Conservation (phyloP, 2,888 invertebrate species). For the Actias luna region DNA sequence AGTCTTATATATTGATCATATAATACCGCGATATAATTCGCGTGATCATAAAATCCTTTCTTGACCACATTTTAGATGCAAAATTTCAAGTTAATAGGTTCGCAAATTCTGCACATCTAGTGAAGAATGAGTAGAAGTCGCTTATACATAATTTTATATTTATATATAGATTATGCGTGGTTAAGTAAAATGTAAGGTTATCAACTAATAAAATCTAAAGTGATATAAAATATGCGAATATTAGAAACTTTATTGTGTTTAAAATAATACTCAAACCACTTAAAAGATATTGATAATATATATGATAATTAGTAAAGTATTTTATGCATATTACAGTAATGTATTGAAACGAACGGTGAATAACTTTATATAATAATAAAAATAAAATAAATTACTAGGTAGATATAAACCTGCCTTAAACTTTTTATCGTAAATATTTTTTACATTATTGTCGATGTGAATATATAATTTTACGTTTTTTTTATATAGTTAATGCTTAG, state of each 20-base stretch:
- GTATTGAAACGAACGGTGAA: neutral
- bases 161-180: neutral
- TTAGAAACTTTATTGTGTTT: neutral
- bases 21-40: no score
- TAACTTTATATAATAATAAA: neutral
- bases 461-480: neutral
- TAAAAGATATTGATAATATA: neutral
- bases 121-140: no score
- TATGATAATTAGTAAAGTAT: neutral
- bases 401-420: neutral
- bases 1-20: no score
- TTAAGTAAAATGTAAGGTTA: neutral
- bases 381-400: neutral
- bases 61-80: no score
- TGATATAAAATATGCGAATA: neutral
- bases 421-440: neutral
- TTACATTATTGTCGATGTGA: neutral
- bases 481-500: no score
- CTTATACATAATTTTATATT: no score
- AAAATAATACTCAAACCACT: neutral
- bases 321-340: neutral
- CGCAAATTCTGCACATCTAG: no score
- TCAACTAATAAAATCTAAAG: neutral
- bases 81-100: no score
- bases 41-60: no score